Base-by-base conservation (phyloP, 2,797 vertebrate genomes). In the Falco columbarius region DNA sequence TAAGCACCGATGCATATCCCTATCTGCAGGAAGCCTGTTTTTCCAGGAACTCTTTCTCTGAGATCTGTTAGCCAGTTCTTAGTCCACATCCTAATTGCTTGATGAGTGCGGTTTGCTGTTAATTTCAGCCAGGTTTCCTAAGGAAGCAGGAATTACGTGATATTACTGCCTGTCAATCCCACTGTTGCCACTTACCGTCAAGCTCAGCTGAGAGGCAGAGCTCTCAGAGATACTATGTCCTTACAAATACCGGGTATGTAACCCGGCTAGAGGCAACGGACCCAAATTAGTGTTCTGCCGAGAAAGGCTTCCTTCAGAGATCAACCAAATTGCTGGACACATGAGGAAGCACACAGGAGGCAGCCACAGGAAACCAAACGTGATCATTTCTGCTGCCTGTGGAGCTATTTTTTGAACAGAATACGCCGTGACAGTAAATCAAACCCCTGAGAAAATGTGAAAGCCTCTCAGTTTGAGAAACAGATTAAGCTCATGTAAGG, bases 381-480 rank as follows among this genome's bases (percentile, higher is more conserved):
- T 38, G 58, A 61, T 65, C 26, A 49, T 80, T 92, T 74, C 77
- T 87, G 79, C 62, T 87, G 81, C 79, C 90, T 66, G 68, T 23
- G 47, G 90, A 90, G 82, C 42, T 83, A n/a, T 46, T 86, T 93
- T 90, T 71, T 80, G 71, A 83, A 87, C 62, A 87, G 42, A 93
- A 66, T 75, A 29, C 26, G 75, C 54, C 0, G 2, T 71, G 86
- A 75, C 40, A 80, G 77, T 56, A 79, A 90, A 90, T 80, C 82
- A 90, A 86, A 93, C 73, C 52, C 47, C 52, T n/a, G 46, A 71
- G 67, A 70, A 87, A 93, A 80, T 34, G 68, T n/a, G 80, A 62
- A 80, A 84, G 47, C 30, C 30, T 75, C 47, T 80, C 73, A 65
- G 52, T 83, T 55, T 56, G 42, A 75, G 86, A 66, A 83, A 61